phyloP scores from a whole-genome alignment of 2,113 vertebrate genomes.

The Channa argus region DNA sequence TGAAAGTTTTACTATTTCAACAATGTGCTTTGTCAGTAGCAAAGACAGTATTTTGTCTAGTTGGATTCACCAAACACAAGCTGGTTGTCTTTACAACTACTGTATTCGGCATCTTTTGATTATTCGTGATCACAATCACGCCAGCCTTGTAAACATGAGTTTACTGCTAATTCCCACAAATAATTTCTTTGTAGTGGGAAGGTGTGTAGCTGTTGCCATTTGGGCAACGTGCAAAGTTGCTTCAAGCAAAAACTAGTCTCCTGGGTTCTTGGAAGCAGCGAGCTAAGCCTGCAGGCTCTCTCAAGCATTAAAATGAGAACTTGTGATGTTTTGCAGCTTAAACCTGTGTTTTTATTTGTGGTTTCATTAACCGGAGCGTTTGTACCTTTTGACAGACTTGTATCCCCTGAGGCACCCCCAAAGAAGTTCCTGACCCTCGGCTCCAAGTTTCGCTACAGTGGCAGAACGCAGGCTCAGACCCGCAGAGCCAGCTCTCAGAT shows the following conservation, averaged over 20 bases:
- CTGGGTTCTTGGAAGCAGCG: constrained; percentile 16
- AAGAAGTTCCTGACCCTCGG: constrained; percentile 96
- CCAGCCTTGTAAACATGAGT: constrained; percentile 9
- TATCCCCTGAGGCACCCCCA: constrained; percentile 94
- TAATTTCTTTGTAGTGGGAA: not conserved
- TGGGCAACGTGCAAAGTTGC: constrained; percentile 9
- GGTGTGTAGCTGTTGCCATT: constrained; percentile 1
- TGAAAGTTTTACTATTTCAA: too few relatives aligned
- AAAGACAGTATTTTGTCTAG: not conserved
- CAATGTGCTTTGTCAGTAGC: not conserved
- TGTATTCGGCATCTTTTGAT: not conserved
- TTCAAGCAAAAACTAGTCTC: constrained; percentile 28
- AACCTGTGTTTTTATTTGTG: constrained; percentile 24
- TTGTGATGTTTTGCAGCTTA: not conserved
- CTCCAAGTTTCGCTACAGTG: constrained; percentile 98
- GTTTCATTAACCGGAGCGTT: constrained; percentile 47
- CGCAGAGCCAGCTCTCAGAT: constrained; percentile 94
- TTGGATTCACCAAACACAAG: not conserved
- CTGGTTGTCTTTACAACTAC: not conserved
- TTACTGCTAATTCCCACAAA: not conserved
- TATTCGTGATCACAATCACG: not conserved
- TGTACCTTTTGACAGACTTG: constrained; percentile 82
- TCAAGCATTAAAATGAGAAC: constrained; percentile 20
- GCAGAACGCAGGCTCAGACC: constrained; percentile 94
- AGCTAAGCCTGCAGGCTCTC: constrained; percentile 29